Evolutionary conservation across 2,797 vertebrate genomes (phyloP).

Genomic region (Eleutherodactylus coqui): DNA sequence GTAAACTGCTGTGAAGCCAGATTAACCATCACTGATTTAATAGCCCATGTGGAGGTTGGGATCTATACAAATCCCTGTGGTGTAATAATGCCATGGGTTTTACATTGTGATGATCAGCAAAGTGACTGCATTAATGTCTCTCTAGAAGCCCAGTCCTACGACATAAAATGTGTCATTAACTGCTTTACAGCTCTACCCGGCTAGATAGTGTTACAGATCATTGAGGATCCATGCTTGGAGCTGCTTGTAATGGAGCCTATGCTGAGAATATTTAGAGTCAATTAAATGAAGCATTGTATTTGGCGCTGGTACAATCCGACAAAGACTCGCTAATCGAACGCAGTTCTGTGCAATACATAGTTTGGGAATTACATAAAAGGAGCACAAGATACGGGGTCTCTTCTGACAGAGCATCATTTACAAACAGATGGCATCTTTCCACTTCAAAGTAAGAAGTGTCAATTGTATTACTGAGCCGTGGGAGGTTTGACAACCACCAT

Average conservation of each 20-base stretch:
- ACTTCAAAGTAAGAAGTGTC: neutral
- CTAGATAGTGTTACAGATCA: slow-evolving; percentile 11
- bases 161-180: slow-evolving; percentile 8
- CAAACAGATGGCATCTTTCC: slow-evolving; percentile 17
- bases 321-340: neutral
- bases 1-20: neutral
- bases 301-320: neutral
- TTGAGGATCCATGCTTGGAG: neutral
- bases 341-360: neutral
- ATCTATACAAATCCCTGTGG: neutral
- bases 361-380: slow-evolving; percentile 12
- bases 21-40: neutral
- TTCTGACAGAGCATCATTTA: neutral
- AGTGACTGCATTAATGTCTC: neutral
- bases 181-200: neutral
- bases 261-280: neutral
- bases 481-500: neutral
- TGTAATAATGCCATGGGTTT: neutral
- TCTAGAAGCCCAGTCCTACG: neutral
- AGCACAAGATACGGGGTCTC: neutral
- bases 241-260: neutral
- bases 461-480: neutral
- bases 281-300: neutral
- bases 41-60: neutral
- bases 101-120: neutral